A percentile compares a stretch with the other conserved stretches of the same genome.
Evolutionary conservation across 2,797 vertebrate genomes (phyloP).

Genomic region (Cossypha heuglini): DNA sequence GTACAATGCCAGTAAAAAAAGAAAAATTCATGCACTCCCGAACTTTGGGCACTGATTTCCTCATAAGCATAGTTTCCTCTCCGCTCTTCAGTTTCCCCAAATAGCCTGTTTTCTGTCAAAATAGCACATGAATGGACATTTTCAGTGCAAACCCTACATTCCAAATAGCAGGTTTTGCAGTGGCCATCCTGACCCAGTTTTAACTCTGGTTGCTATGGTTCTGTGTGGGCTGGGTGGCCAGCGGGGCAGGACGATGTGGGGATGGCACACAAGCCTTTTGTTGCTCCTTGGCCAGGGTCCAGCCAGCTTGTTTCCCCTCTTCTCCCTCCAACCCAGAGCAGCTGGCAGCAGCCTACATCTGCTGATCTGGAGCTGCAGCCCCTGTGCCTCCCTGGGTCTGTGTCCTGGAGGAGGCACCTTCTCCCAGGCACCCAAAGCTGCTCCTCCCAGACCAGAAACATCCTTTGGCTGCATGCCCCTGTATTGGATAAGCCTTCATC

Average conservation of each 20-base stretch:
- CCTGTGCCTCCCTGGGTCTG: background rate
- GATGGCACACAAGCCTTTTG: conserved; percentile 22
- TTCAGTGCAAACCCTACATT: background rate
- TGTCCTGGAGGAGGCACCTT: background rate
- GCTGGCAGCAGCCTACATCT: background rate
- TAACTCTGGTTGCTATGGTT: conserved; percentile 15
- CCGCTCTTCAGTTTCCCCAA: background rate
- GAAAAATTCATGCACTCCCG: background rate
- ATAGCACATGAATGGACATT: background rate
- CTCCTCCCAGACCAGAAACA: background rate
- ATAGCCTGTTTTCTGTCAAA: background rate
- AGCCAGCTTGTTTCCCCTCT: background rate
- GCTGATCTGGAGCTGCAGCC: background rate
- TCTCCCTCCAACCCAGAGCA: background rate
- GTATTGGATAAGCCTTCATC: background rate
- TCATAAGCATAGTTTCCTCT: background rate
- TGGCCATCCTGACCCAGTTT: conserved; percentile 7
- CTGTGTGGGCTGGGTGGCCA: accelerated
- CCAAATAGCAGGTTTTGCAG: background rate
- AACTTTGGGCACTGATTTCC: background rate
- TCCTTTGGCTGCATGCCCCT: background rate
- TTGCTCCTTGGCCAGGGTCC: conserved; percentile 22
- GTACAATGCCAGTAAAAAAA: background rate
- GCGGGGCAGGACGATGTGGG: accelerated
- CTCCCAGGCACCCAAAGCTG: background rate